A percentile compares a stretch with the other conserved stretches of the same genome.
Evolutionary conservation across 2,888 invertebrate genomes (phyloP).

Genomic region (Clostera curtula): DNA sequence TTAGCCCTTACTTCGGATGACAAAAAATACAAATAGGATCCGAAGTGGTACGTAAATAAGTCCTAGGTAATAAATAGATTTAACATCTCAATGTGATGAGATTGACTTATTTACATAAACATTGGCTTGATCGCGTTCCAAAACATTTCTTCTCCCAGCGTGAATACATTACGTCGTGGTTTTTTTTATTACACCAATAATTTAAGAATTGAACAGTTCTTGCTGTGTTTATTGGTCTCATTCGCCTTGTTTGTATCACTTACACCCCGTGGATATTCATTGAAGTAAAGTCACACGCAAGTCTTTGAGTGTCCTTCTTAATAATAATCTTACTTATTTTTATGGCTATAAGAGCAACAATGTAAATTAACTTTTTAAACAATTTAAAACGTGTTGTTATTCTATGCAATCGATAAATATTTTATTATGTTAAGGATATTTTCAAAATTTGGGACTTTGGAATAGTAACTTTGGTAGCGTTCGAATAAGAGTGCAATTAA

Average conservation of each 20-base stretch:
- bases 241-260: conserved; percentile 26
- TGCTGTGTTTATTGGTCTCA: conserved; percentile 25
- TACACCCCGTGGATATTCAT: conserved; percentile 29
- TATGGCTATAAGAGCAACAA: no score
- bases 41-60: conserved; percentile 30
- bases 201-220: conserved; percentile 57
- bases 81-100: conserved; percentile 59
- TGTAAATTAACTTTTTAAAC: no score
- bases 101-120: conserved; percentile 60
- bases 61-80: conserved; percentile 46
- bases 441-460: no score
- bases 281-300: conserved; percentile 22
- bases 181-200: conserved; percentile 63
- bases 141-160: conserved; percentile 50
- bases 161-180: conserved; percentile 57
- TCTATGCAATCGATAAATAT: conserved; percentile 7
- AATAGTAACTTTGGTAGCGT: no score
- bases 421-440: no score
- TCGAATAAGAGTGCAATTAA: no score
- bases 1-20: no score
- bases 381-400: no score
- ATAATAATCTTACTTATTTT: conserved; percentile 55
- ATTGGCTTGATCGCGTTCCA: conserved; percentile 48
- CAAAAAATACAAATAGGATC: no score
- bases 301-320: conserved; percentile 28